A percentile compares a stretch with the other conserved stretches of the same genome.
These are phyloP conservation scores for Caenorhabditis latens DNA, from an alignment of 1,140 invertebrate species.

Conservation along the genomic window DNA sequence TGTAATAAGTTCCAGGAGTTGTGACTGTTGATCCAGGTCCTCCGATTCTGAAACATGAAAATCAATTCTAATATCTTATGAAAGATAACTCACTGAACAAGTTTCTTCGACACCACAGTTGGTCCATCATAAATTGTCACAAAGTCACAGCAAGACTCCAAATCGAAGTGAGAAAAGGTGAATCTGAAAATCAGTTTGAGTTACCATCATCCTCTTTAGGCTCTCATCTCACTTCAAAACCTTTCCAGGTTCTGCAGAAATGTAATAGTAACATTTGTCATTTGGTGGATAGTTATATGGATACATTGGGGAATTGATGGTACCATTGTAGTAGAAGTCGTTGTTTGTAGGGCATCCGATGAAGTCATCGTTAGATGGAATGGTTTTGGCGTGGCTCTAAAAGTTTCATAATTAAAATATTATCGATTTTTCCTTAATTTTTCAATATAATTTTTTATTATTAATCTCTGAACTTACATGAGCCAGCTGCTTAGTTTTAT, in stretches of 20 bases:
- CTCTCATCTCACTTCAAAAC: conserved; percentile 52
- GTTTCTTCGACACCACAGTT: conserved; percentile 1
- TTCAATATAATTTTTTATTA: not conserved
- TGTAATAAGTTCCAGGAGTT: conserved; percentile 56
- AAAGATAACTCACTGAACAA: conserved; percentile 19
- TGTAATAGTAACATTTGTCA: conserved; percentile 65
- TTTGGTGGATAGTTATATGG: conserved; percentile 64
- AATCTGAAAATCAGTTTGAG: conserved; percentile 43
- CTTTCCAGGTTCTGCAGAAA: conserved; percentile 58
- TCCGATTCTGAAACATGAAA: conserved; percentile 58
- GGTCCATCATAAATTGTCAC: conserved; percentile 66
- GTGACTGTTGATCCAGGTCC: conserved; percentile 62
- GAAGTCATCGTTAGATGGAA: conserved; percentile 36
- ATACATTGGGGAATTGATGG: conserved; percentile 62
- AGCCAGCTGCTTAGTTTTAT: not conserved
- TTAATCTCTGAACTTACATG: not conserved
- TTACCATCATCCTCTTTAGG: not conserved
- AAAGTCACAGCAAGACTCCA: conserved; percentile 65
- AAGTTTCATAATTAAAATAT: too few species aligned
- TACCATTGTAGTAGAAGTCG: conserved; percentile 66
- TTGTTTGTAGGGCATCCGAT: conserved; percentile 63
- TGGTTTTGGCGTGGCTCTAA: not conserved
- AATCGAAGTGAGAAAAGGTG: conserved; percentile 60
- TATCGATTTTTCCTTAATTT: not conserved
- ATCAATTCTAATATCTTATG: not conserved